These are phyloP conservation scores for Zonitis immaculata DNA, from an alignment of 2,888 invertebrate genomes.

Conservation along the genomic window DNA sequence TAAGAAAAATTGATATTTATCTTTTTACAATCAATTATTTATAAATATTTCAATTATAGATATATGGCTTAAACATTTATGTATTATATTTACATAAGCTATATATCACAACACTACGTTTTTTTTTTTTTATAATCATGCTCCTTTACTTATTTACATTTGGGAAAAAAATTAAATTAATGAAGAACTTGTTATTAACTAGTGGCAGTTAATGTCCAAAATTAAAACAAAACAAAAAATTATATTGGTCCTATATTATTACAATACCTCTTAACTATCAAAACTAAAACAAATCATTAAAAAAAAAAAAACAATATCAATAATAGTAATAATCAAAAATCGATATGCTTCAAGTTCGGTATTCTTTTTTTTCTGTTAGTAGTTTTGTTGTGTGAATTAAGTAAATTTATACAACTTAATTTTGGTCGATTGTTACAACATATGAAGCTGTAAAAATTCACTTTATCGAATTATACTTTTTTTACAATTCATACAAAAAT, in stretches of 20 bases:
- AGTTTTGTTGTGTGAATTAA: too few species aligned
- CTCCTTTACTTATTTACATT: slow-evolving; percentile 28
- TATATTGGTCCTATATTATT: slow-evolving; percentile 28
- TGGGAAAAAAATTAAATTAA: slow-evolving; percentile 11
- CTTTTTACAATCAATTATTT: background rate
- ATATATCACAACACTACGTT: slow-evolving; percentile 44
- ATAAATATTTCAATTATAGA: slow-evolving; percentile 15
- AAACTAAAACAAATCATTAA: background rate
- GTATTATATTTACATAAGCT: slow-evolving; percentile 42
- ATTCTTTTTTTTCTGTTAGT: background rate
- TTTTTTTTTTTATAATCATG: slow-evolving; percentile 31
- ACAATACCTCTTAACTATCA: slow-evolving; percentile 17
- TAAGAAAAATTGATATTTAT: background rate
- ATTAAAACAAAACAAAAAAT: slow-evolving; percentile 15
- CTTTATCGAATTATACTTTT: background rate
- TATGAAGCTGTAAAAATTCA: background rate
- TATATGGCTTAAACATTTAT: slow-evolving; percentile 34
- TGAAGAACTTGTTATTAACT: slow-evolving; percentile 8
- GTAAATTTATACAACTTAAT: background rate
- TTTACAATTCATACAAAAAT: slow-evolving; percentile 5
- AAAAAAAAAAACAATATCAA: background rate
- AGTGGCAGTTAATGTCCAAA: slow-evolving; percentile 4
- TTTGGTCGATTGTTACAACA: background rate
- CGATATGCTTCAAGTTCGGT: background rate
- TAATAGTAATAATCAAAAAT: background rate